Evolutionary conservation across 2,113 vertebrate species (phyloP).

Genomic region (Zingel zingel): DNA sequence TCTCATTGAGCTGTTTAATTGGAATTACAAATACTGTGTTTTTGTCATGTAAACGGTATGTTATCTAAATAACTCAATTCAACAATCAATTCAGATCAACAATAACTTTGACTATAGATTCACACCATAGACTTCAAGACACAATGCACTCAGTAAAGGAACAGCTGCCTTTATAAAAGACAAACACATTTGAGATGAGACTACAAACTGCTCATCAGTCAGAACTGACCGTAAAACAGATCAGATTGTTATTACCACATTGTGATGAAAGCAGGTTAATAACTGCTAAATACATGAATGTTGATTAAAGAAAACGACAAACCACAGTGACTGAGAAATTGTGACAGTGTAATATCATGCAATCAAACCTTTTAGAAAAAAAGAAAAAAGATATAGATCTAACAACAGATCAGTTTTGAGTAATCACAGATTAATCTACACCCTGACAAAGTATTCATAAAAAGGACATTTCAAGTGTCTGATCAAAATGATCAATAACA

Average conservation of each 20-base stretch:
- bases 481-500: slow-evolving; percentile 37
- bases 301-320: not conserved
- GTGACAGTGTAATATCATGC: slow-evolving; percentile 10
- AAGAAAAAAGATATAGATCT: not conserved
- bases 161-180: slow-evolving; percentile 47
- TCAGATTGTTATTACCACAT: not conserved
- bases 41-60: no score
- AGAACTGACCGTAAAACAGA: slow-evolving; percentile 26
- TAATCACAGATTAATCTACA: slow-evolving; percentile 1
- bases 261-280: not conserved
- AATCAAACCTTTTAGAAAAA: no score
- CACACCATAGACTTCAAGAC: slow-evolving; percentile 50
- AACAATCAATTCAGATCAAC: no score
- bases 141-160: slow-evolving; percentile 25
- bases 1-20: no score
- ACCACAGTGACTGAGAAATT: slow-evolving; percentile 9
- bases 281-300: not conserved
- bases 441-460: not conserved
- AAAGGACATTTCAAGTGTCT: not conserved
- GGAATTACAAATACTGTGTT: no score
- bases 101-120: slow-evolving; percentile 6
- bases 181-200: not conserved
- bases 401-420: slow-evolving; percentile 10
- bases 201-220: not conserved
- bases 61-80: no score